Evolutionary conservation across 2,888 invertebrate genomes (phyloP).

Genomic region (Calameuta pallipes): DNA sequence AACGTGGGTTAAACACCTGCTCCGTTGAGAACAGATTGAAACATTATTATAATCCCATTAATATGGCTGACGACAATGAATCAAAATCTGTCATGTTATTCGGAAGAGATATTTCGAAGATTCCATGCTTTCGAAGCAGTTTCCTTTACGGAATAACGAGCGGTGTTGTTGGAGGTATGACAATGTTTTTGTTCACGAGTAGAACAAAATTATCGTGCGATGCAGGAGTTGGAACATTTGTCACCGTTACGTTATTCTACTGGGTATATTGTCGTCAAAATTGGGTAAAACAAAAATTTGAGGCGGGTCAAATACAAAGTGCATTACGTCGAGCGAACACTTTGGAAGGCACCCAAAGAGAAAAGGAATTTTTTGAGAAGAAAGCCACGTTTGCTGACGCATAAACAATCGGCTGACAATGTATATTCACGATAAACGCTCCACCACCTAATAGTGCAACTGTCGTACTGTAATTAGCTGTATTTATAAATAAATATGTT

Average conservation of each 20-base stretch:
- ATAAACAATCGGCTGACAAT: background rate
- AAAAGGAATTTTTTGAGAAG: background rate
- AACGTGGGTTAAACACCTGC: background rate
- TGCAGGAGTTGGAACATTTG: constrained; percentile 13
- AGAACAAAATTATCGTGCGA: constrained; percentile 73
- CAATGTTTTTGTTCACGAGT: constrained; percentile 81
- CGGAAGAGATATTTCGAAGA: constrained; percentile 78
- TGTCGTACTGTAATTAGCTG: background rate
- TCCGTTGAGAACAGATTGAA: background rate
- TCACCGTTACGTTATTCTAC: background rate
- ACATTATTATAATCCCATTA: background rate
- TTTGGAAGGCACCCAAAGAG: background rate
- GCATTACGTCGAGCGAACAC: background rate
- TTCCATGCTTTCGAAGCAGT: constrained; percentile 85
- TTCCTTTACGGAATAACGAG: constrained; percentile 80
- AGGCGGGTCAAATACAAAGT: background rate
- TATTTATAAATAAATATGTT: background rate
- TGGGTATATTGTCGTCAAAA: background rate
- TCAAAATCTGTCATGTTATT: constrained; percentile 67
- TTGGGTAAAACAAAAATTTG: background rate
- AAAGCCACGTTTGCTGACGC: background rate
- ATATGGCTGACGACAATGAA: background rate
- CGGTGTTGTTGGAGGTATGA: constrained; percentile 76
- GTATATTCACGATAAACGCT: background rate
- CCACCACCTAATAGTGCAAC: background rate